Base-by-base conservation (phyloP, 2,888 invertebrate species). In the Trilocha varians region DNA sequence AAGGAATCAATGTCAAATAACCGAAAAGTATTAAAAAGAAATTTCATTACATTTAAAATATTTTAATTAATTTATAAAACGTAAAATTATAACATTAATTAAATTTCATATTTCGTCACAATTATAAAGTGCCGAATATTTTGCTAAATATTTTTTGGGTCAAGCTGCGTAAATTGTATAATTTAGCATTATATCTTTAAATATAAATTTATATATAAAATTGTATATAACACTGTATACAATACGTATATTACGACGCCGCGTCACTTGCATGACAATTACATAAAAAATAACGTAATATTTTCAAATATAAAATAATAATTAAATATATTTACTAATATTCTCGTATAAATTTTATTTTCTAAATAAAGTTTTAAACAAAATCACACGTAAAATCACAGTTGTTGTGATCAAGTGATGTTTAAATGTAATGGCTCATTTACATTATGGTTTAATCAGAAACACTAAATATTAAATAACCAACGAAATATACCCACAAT, bases 301-400 rank as follows among this genome's bases (percentile, higher is more conserved):
- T 13, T 16, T 9, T 25, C 13, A 18, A 16, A 9, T 13, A 14
- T 38, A 25, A 3, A 38, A 38, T 25, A 18, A 6, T 32, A 9
- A 38, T 32, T 32, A 33, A 15, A 25, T 25, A 25, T 25, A 9
- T 25, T 9, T 25, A 3, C 6, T 3, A 3, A 25, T 3, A 25
- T 25, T 25, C 11, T 25, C 25, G 6, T 25, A 11, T 11, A 25
- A 9, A 25, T 25, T 25, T 25, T 25, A 25, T 25, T 25, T 25
- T 9, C 25, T 11, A n/a, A n/a, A 38, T 13, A 42, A 32, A 17
- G 16, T 15, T 3, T 35, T 13, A 35, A 37, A 32, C 14, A 34
- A 38, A 42, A 16, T 41, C 37, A 42, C 39, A 52, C 41, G 54
- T 42, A 48, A 53, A 57, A 62, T 63, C 62, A 63, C 59, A 61